Conservation (phyloP, 1,140 invertebrate genomes). For the Tetragonula clypearis region DNA sequence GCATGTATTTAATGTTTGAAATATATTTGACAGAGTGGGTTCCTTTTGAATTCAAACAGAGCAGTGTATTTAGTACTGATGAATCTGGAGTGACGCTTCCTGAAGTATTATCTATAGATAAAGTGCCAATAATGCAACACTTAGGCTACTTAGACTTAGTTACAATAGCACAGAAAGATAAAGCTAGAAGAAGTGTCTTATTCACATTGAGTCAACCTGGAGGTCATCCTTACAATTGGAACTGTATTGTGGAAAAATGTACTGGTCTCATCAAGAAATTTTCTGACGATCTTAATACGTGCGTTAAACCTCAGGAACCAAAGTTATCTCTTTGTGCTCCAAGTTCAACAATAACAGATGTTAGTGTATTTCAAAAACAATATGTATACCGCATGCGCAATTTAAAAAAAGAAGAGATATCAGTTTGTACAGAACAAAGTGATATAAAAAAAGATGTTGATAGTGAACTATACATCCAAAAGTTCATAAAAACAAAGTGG, state of each 20-base stretch:
- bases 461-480: slow-evolving; percentile 57
- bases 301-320: slow-evolving; percentile 61
- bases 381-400: slow-evolving; percentile 76
- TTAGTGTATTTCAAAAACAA: slow-evolving; percentile 62
- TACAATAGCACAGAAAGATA: slow-evolving; percentile 84
- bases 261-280: slow-evolving; percentile 84
- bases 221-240: slow-evolving; percentile 91
- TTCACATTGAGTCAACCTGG: slow-evolving; percentile 89
- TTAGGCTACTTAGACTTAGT: slow-evolving; percentile 87
- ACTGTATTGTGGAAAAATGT: slow-evolving; percentile 84
- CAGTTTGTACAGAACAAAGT: not conserved
- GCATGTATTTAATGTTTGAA: slow-evolving; percentile 87
- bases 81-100: slow-evolving; percentile 77
- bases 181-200: slow-evolving; percentile 82
- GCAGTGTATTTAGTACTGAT: slow-evolving; percentile 55
- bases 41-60: slow-evolving; percentile 79
- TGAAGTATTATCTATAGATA: slow-evolving; percentile 83
- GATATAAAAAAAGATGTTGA: not conserved
- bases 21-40: slow-evolving; percentile 87
- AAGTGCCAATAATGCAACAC: slow-evolving; percentile 86
- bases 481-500: slow-evolving; percentile 70
- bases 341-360: slow-evolving; percentile 26
- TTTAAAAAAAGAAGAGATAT: slow-evolving; percentile 47
- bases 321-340: not conserved
- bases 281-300: slow-evolving; percentile 83